Evolutionary conservation across 1,140 invertebrate species (phyloP).

Genomic region (Bombus haemorrhoidalis): DNA sequence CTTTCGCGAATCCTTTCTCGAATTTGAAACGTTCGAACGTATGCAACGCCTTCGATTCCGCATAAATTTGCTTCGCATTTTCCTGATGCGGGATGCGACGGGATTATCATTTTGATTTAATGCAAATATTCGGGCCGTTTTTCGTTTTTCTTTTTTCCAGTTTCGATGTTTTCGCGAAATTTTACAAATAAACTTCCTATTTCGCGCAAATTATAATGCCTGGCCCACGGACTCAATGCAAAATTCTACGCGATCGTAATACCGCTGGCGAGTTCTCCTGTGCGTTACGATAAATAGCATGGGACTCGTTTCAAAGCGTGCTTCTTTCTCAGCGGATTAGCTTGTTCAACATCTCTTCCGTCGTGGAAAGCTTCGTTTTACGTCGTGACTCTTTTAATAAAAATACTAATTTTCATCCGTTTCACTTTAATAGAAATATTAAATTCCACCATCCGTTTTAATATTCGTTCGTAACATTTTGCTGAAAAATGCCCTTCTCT

Average conservation of each 20-base stretch:
- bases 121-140: background rate
- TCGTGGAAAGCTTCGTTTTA: background rate
- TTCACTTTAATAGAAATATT: background rate
- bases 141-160: background rate
- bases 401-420: background rate
- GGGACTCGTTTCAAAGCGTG: background rate
- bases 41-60: background rate
- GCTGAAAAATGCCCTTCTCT: background rate
- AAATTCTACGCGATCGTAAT: background rate
- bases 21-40: constrained; percentile 11
- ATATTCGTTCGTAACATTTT: background rate
- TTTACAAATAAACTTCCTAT: too few relatives aligned
- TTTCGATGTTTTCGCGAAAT: too few relatives aligned
- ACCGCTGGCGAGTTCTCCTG: background rate
- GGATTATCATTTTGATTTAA: background rate
- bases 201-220: too few relatives aligned
- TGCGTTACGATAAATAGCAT: background rate
- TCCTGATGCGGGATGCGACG: background rate
- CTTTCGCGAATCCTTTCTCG: background rate
- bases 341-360: background rate
- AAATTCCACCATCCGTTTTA: background rate
- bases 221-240: background rate
- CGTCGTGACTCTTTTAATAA: background rate
- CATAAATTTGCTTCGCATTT: background rate
- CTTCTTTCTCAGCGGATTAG: background rate